Base-by-base conservation (phyloP, 35 echinoderm and acorn worm species). In the Apostichopus parvimensis region DNA sequence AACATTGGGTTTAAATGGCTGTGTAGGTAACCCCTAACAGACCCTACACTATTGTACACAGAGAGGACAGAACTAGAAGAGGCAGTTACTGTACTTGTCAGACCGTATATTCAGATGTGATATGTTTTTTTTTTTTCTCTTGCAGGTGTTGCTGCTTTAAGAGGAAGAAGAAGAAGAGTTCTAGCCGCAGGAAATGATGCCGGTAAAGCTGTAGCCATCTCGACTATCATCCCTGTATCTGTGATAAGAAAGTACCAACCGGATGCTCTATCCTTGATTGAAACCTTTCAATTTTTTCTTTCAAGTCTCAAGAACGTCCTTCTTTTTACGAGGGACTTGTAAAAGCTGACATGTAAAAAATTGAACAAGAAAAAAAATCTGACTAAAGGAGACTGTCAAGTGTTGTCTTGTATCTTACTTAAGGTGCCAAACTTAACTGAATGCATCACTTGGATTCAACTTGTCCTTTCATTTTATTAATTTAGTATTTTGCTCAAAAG, bases 131-230 rank as follows among this genome's bases (percentile, higher is more conserved):
- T 94, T 45, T 77, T 79, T 95, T 54, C 70, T 57, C 91, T 77
- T 17, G 13, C 89, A 96, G 97, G 73, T 99, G 97, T 94, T 99
- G 97, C 87, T 99, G 94, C 80, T 98, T 99, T 93, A 99, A 96
- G 92, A 96, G 97, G 79, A 99, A 95, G 92, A 99, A 96, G 91
- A 99, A 99, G 87, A 99, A 99, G 95, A 90, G 93, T 18, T 60
- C 86, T 1, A 92, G 83, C 65, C 82, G 95, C 52, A 87, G 97
- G 9, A 99, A 99, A 92, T 97, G 89, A 91, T 58, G 55, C 15
- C n/a, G 28, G 17, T 26, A 15, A 62, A 26, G 10, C 18, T 82
- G 14, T 82, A 57, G 81, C 34, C 79, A 45, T 82, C 34, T 82
- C 34, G 15, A 13, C 79, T 57, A 9, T 75, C 71, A n/a, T 57